A percentile compares a stretch with the other conserved stretches of the same genome.
These are phyloP conservation scores for Polyploca ridens DNA, from an alignment of 2,888 invertebrate genomes.

Conservation along the genomic window DNA sequence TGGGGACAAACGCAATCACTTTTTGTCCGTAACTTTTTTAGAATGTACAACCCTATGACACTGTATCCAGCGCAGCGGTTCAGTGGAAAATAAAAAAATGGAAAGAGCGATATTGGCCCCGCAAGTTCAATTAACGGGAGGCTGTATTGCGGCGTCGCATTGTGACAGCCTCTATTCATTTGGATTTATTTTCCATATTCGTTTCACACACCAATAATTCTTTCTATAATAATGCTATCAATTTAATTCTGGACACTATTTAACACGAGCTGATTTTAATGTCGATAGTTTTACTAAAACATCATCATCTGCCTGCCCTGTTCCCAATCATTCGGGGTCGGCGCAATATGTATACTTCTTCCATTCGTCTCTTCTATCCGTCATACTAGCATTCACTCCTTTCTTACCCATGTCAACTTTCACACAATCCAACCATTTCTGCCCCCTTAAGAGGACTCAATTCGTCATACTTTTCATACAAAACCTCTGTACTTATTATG, in stretches of 20 bases:
- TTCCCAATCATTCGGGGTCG: no score
- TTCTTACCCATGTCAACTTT: no score
- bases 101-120: constrained; percentile 73
- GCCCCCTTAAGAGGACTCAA: no score
- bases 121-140: constrained; percentile 75
- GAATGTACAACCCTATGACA: constrained; percentile 50
- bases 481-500: no score
- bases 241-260: not conserved
- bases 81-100: constrained; percentile 72
- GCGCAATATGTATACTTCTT: no score
- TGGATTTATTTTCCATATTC: constrained; percentile 65
- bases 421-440: no score
- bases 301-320: no score
- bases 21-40: constrained; percentile 19
- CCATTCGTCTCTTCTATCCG: no score
- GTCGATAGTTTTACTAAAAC: not conserved
- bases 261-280: not conserved
- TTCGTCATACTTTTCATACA: no score
- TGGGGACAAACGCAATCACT: not conserved
- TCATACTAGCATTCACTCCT: no score
- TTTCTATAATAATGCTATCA: constrained; percentile 35
- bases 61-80: constrained; percentile 52
- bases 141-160: constrained; percentile 59
- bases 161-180: constrained; percentile 67
- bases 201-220: constrained; percentile 68